These are phyloP conservation scores for Pheosia gnoma DNA, from an alignment of 2,888 invertebrate genomes.

Conservation along the genomic window DNA sequence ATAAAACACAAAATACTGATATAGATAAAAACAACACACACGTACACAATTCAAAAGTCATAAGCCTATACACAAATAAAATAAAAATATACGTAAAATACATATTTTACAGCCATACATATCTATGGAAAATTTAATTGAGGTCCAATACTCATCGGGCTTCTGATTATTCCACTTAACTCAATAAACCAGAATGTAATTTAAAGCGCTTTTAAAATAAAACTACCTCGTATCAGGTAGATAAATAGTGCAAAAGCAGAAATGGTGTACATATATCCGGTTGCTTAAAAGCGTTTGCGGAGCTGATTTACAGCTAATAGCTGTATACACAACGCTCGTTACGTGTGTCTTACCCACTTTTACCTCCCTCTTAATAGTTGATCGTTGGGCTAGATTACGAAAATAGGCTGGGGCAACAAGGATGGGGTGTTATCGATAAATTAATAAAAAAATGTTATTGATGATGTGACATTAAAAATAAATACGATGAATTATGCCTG, in stretches of 20 bases:
- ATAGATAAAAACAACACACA: no score
- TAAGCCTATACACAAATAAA: no score
- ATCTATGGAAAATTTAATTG: no score
- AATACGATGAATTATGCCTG: background rate
- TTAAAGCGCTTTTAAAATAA: background rate
- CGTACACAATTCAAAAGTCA: no score
- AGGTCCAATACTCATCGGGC: no score
- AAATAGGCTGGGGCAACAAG: conserved; percentile 25
- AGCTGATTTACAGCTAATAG: conserved; percentile 8
- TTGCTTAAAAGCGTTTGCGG: conserved; percentile 1
- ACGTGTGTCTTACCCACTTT: conserved; percentile 37
- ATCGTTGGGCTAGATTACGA: conserved; percentile 52
- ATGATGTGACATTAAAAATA: background rate
- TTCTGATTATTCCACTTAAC: no score
- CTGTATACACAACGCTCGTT: conserved; percentile 20
- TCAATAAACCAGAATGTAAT: no score
- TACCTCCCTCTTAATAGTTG: conserved; percentile 52
- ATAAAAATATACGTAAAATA: no score
- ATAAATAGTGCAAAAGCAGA: background rate
- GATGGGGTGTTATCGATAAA: conserved; percentile 25
- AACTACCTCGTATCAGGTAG: background rate
- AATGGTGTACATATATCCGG: background rate
- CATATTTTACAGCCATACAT: no score
- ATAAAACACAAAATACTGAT: no score
- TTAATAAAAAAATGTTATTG: background rate